phyloP scores from a whole-genome alignment of 2,113 vertebrate genomes.

The Chaetodon trifascialis region DNA sequence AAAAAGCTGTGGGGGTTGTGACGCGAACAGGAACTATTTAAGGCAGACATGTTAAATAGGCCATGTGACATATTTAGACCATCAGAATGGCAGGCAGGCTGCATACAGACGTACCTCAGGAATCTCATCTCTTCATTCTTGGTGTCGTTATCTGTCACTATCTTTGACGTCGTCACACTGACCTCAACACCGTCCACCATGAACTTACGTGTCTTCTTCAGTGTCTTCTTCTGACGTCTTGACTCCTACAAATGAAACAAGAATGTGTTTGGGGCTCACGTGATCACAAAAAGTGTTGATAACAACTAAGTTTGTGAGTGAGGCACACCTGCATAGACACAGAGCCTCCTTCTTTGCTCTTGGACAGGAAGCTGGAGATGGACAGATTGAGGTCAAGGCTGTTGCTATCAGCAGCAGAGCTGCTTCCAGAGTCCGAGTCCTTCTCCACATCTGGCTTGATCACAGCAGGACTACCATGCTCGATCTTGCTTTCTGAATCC shows the following conservation, averaged over 20 bases:
- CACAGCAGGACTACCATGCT: constrained; percentile 75
- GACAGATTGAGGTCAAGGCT: constrained; percentile 98
- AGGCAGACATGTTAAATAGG: constrained; percentile 59
- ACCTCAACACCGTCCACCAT: constrained; percentile 98
- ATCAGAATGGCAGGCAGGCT: constrained; percentile 12
- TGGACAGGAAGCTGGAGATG: constrained; percentile 97
- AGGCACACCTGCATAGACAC: constrained; percentile 91
- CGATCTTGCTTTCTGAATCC: constrained; percentile 70
- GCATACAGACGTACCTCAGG: constrained; percentile 86
- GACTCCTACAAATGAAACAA: constrained; percentile 85
- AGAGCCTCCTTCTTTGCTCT: constrained; percentile 94
- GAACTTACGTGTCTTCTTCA: constrained; percentile 99
- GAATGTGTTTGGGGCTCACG: not conserved
- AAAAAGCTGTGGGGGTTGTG: constrained; percentile 68
- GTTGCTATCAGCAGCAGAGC: constrained; percentile 92
- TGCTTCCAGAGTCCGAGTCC: constrained; percentile 95
- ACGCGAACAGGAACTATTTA: constrained; percentile 63
- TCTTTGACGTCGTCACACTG: constrained; percentile 98
- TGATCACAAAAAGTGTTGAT: not conserved
- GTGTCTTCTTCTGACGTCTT: constrained; percentile 95
- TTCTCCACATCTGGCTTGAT: constrained; percentile 86
- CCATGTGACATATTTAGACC: constrained; percentile 56
- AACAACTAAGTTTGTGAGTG: not conserved
- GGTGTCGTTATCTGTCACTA: constrained; percentile 95
- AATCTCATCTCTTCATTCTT: constrained; percentile 98